Evolutionary conservation across 2,888 invertebrate genomes (phyloP), one percentile per base, ranked within the genome.

Genomic region (Trissoscelio sp.): DNA sequence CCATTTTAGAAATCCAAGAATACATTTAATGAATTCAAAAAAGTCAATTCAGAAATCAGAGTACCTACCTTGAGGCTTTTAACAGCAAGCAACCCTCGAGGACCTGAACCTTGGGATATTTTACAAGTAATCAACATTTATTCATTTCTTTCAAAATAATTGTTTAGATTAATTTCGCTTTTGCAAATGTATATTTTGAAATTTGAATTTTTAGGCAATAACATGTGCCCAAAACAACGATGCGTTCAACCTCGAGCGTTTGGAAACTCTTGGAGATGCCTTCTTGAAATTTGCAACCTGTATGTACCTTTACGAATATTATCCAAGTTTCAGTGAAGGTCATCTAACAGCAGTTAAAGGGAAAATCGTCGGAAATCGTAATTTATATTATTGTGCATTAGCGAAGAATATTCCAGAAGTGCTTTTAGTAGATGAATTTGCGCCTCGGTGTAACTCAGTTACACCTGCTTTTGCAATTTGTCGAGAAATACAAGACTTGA

Each of bases 261-360:
- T 95, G 11, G 98, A 98, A 91, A 96, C 96, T 0, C 93, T 98
- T 2, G 98, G 98, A 0, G 98, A 98, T 90, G 95, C 97, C 0
- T 96, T 96, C 90, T 92, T 98, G 2, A 98, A 98, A 92, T 95
- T 95, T 85, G 94, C 95, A 0, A 93, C 94, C 0, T 95, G 96
- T 0, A 91, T 96, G 1, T 96, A 94, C 89, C 92, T 97, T 12
- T 96, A 94, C 88, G 93, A 95, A 84, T 92, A 93, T 72, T 97
- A 95, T 89, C 94, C 95, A 0, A 89, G 91, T 0, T 93, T 93
- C 39, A 94, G 95, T 85, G 98, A 98, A 91, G 98, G 98, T 0
- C 93, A 94, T 82, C 92, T 97, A 24, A 96, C 97, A 0, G 92
- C 93, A 73, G 92, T 97, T 9, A 95, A 98, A 87, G 92, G 94